These are phyloP conservation scores for Balanococcus diminutus DNA, from an alignment of 2,888 invertebrate species.

Conservation along the genomic window DNA sequence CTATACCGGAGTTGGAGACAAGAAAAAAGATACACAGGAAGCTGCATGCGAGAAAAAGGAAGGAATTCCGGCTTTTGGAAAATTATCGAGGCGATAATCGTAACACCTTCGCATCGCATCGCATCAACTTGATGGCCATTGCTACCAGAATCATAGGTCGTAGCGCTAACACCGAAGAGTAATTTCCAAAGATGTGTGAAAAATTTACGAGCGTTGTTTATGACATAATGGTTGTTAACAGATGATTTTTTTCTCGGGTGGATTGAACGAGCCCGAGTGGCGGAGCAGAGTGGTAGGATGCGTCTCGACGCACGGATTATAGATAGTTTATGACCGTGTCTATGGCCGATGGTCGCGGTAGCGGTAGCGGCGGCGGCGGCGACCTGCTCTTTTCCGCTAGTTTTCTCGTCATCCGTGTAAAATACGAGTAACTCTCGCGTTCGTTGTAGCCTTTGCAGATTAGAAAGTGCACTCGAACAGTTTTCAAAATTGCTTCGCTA, in stretches of 20 bases:
- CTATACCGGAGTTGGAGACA: no score
- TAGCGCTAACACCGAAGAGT: not conserved
- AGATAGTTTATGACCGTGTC: not conserved
- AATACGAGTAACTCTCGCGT: no score
- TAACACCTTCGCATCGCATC: no score
- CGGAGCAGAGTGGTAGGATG: not conserved
- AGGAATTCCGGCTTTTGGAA: no score
- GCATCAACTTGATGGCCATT: no score
- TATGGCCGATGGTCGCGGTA: not conserved
- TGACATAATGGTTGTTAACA: conserved; percentile 24
- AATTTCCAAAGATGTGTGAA: not conserved
- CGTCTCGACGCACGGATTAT: not conserved
- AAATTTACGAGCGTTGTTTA: conserved; percentile 28
- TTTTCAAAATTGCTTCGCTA: not conserved
- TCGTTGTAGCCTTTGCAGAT: not conserved
- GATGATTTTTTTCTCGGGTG: not conserved
- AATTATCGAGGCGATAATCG: no score
- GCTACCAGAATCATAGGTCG: not conserved
- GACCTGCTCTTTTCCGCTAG: not conserved
- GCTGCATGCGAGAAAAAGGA: no score
- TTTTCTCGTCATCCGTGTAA: not conserved
- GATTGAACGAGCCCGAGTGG: not conserved
- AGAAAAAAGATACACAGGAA: no score
- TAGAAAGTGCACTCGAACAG: not conserved
- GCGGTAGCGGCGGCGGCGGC: not conserved